phyloP scores from a whole-genome alignment of 2,797 vertebrate species.

The Catostomus latipinnis region DNA sequence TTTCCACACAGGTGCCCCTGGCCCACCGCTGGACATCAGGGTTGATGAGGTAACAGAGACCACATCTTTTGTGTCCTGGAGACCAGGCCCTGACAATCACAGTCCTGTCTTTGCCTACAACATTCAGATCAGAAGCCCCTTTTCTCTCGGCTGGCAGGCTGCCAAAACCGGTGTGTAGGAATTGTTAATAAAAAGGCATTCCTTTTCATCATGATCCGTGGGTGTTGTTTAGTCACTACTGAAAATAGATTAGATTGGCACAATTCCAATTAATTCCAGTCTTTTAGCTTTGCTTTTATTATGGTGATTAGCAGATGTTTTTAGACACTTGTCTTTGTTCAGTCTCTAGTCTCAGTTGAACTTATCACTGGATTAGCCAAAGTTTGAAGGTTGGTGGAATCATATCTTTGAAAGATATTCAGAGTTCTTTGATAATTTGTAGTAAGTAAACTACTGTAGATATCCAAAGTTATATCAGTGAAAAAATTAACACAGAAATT shows the following conservation, averaged over 20 bases:
- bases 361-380: background rate
- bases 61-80: constrained; percentile 89
- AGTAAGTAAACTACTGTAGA: background rate
- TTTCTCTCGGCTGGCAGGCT: constrained; percentile 94
- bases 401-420: no score
- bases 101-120: constrained; percentile 88
- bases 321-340: no score
- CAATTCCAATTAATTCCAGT: background rate
- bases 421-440: background rate
- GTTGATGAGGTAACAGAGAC: constrained; percentile 89
- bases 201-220: background rate
- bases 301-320: background rate
- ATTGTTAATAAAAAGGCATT: background rate
- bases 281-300: background rate
- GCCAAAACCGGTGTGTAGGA: constrained; percentile 84
- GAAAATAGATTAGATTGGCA: constrained; percentile 20
- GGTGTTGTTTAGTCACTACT: background rate
- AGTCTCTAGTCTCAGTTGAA: background rate
- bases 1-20: constrained; percentile 83
- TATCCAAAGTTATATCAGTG: background rate
- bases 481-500: no score
- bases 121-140: constrained; percentile 89
- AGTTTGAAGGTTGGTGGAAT: background rate
- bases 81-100: constrained; percentile 88
- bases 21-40: constrained; percentile 86